These are phyloP conservation scores for Thymelicus sylvestris DNA, from an alignment of 2,888 invertebrate species.

Conservation along the genomic window DNA sequence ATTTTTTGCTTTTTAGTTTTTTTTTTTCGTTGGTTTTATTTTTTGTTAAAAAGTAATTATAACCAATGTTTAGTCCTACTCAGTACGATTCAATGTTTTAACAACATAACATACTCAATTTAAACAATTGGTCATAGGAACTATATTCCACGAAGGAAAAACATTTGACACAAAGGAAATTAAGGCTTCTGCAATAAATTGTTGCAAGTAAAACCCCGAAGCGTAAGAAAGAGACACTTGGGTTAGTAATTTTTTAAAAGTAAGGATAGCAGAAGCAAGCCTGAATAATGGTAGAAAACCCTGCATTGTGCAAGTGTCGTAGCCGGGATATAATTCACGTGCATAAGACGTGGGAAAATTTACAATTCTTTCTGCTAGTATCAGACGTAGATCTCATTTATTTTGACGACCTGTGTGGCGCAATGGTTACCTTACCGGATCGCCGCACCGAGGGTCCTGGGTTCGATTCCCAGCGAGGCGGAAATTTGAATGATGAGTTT, in stretches of 20 bases:
- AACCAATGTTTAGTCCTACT: no score
- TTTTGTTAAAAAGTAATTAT: no score
- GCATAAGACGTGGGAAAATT: conserved; percentile 15
- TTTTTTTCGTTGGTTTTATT: no score
- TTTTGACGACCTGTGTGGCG: no score
- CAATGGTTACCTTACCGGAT: no score
- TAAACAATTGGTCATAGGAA: not conserved
- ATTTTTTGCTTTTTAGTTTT: no score
- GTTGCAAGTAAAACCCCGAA: conserved; percentile 15
- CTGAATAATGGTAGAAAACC: conserved; percentile 49
- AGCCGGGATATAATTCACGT: conserved; percentile 17
- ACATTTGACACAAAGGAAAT: not conserved
- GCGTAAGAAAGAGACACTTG: conserved; percentile 24
- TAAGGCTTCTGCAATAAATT: conserved; percentile 13
- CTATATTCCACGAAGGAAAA: not conserved
- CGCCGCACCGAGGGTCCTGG: no score
- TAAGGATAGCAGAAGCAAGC: conserved; percentile 31
- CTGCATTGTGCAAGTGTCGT: conserved; percentile 51
- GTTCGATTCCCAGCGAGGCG: no score
- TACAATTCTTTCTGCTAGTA: conserved; percentile 19
- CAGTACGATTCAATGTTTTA: no score
- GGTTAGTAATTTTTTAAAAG: conserved; percentile 35
- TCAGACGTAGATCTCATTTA: conserved; percentile 16
- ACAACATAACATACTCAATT: not conserved
- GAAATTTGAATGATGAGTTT: no score